Conservation (phyloP, 2,113 vertebrate species). For the Boleophthalmus pectinirostris region DNA sequence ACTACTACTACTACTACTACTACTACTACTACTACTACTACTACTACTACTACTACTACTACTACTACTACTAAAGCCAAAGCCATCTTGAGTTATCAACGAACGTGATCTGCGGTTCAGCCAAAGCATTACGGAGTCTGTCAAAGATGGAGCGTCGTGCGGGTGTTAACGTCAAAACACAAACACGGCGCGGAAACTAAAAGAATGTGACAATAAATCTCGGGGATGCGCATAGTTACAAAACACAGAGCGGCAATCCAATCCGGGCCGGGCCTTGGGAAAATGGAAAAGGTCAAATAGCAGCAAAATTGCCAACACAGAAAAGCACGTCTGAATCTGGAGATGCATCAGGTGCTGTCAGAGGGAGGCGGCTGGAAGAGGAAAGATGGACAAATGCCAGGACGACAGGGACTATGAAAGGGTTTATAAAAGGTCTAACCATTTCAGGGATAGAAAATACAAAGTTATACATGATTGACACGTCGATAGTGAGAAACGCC, state of each 20-base stretch:
- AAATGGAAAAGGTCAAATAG: conserved; percentile 82
- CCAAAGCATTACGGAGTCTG: conserved; percentile 65
- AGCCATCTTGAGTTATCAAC: conserved; percentile 62
- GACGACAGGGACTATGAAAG: conserved; percentile 35
- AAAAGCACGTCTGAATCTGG: conserved; percentile 78
- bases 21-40: too few species aligned
- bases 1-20: too few species aligned
- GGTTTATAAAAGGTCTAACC: conserved; percentile 12
- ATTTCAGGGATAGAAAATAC: background rate
- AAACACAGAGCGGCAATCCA: conserved; percentile 77
- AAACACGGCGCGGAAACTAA: conserved; percentile 62
- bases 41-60: too few species aligned
- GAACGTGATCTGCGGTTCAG: conserved; percentile 59
- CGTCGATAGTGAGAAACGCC: too few species aligned
- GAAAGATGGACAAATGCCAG: conserved; percentile 62
- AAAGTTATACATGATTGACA: too few species aligned
- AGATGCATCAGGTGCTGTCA: conserved; percentile 72
- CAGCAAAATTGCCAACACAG: conserved; percentile 77
- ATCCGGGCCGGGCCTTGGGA: conserved; percentile 79
- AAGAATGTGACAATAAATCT: conserved; percentile 80
- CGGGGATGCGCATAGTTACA: conserved; percentile 76
- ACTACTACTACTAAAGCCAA: background rate
- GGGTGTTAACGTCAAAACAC: conserved; percentile 72
- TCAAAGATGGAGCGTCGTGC: conserved; percentile 65
- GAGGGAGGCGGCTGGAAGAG: conserved; percentile 47